These are phyloP conservation scores for Amblyopsis rosae DNA, from an alignment of 2,113 vertebrate species.

Conservation along the genomic window DNA sequence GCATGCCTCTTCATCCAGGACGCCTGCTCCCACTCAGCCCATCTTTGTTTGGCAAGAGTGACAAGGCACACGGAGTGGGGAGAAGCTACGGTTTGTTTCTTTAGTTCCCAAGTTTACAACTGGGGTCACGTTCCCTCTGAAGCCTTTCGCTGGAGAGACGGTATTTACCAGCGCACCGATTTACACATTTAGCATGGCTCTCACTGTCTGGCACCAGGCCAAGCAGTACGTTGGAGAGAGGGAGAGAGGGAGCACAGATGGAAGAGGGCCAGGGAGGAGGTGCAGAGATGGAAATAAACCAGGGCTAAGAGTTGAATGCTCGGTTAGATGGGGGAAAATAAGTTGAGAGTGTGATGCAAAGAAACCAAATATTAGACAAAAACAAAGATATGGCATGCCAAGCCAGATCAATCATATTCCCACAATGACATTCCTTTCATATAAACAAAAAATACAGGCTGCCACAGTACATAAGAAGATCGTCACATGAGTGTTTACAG, in stretches of 20 bases:
- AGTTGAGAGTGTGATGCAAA: background rate
- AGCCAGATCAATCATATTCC: conserved; percentile 15
- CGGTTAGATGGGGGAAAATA: background rate
- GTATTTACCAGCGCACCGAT: conserved; percentile 57
- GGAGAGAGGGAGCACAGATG: background rate
- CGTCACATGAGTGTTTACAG: background rate
- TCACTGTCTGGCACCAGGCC: conserved; percentile 40
- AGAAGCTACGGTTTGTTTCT: conserved; percentile 46
- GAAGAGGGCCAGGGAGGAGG: background rate
- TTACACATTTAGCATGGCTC: conserved; percentile 55
- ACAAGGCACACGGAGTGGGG: conserved; percentile 19
- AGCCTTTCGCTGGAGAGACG: conserved; percentile 39
- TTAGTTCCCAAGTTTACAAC: conserved; percentile 56
- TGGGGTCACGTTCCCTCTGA: conserved; percentile 50
- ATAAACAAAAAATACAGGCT: conserved; percentile 21
- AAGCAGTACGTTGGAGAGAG: conserved; percentile 12
- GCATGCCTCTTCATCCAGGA: background rate
- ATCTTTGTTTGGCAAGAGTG: conserved; percentile 37
- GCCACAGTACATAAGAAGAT: conserved; percentile 1
- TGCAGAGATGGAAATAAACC: conserved; percentile 9
- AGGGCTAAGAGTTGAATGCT: background rate
- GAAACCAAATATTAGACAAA: background rate
- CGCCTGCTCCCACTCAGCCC: conserved; percentile 47
- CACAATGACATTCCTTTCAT: conserved; percentile 18
- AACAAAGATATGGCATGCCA: background rate